phyloP scores from a whole-genome alignment of 1,140 invertebrate species.

The Drosophila ironensis region DNA sequence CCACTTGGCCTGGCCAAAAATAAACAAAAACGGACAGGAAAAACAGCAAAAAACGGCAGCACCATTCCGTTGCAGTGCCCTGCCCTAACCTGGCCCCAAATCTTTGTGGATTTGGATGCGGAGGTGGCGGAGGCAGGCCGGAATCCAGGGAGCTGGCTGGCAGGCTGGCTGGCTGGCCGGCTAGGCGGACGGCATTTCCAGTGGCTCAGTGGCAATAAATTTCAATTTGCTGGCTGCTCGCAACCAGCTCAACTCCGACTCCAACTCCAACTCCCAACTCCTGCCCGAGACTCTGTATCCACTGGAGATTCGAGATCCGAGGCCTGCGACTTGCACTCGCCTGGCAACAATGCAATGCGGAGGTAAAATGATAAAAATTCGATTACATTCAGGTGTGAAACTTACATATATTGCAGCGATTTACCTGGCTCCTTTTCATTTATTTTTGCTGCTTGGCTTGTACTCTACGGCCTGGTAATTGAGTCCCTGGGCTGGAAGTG shows the following conservation, averaged over 20 bases:
- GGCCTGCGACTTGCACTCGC: slow-evolving; percentile 10
- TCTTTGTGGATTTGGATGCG: neutral
- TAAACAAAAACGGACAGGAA: slow-evolving; percentile 10
- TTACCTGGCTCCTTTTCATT: slow-evolving; percentile 48
- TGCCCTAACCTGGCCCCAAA: slow-evolving; percentile 38
- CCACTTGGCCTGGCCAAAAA: slow-evolving; percentile 68
- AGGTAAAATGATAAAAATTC: slow-evolving; percentile 80
- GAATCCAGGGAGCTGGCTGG: slow-evolving; percentile 15
- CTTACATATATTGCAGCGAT: slow-evolving; percentile 70
- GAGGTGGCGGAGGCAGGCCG: neutral
- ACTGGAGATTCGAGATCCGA: neutral
- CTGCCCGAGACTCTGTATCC: neutral
- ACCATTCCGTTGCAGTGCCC: slow-evolving; percentile 49
- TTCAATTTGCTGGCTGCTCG: slow-evolving; percentile 69
- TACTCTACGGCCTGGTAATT: slow-evolving; percentile 47
- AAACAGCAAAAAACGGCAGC: slow-evolving; percentile 17
- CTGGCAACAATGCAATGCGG: slow-evolving; percentile 77
- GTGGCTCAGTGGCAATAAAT: slow-evolving; percentile 77
- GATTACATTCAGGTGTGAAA: slow-evolving; percentile 80
- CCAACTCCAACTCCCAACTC: slow-evolving; percentile 3
- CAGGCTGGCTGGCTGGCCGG: too few species aligned
- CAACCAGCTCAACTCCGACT: slow-evolving; percentile 19
- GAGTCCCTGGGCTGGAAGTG: slow-evolving; percentile 22
- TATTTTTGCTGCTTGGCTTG: slow-evolving; percentile 13
- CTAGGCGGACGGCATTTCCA: slow-evolving; percentile 57